Percentiles rank a stretch among this genome's conserved stretches.
These are phyloP conservation scores for Adelges cooleyi DNA, from an alignment of 1,140 invertebrate species.

Conservation along the genomic window DNA sequence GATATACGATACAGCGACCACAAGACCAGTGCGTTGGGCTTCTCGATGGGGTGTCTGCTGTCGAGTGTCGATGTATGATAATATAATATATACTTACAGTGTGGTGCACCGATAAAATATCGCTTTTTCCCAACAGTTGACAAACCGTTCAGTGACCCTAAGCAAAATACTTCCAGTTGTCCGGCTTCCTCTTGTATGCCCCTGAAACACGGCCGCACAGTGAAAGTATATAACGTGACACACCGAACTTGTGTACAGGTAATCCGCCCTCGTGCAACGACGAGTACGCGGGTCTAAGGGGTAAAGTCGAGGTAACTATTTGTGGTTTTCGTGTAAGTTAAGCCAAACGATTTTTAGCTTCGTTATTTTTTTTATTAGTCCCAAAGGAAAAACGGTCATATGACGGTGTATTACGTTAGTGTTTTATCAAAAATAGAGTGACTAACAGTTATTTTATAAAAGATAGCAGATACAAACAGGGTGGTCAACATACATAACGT, in stretches of 20 bases:
- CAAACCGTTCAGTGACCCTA: slow-evolving; percentile 15
- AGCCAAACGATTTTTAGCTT: too few species aligned
- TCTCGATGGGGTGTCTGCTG: neutral
- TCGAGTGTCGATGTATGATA: neutral
- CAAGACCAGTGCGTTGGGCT: neutral
- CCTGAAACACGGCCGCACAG: neutral
- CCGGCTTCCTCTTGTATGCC: neutral
- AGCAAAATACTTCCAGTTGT: neutral
- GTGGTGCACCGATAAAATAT: neutral
- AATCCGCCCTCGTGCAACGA: neutral
- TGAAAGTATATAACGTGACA: neutral
- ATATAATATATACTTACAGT: too few species aligned
- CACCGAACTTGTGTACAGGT: neutral
- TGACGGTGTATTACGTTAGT: too few species aligned
- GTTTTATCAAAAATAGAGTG: too few species aligned
- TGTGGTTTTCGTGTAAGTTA: too few species aligned
- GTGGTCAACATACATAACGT: too few species aligned
- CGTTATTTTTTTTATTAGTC: too few species aligned
- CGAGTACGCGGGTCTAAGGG: too few species aligned
- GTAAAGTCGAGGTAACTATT: too few species aligned
- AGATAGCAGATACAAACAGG: too few species aligned
- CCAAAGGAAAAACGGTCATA: too few species aligned
- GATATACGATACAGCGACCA: slow-evolving; percentile 14
- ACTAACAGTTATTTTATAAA: too few species aligned
- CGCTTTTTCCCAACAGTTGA: neutral